Base-by-base conservation (phyloP, 2,113 vertebrate genomes). In the Stegostoma tigrinum region DNA sequence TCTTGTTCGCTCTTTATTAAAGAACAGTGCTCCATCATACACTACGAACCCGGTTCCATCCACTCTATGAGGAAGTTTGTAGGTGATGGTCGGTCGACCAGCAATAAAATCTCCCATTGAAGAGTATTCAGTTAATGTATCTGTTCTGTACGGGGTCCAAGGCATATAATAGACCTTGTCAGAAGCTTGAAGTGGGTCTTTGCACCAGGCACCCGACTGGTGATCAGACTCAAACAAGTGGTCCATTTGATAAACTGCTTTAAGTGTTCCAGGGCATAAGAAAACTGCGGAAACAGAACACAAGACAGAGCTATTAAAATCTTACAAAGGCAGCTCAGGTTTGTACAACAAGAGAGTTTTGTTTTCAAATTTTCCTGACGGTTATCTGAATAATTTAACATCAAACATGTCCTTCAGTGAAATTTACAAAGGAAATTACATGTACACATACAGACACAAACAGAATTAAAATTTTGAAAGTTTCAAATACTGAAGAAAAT, bases 101-200 rank as follows among this genome's bases (percentile, higher is more conserved):
- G 99, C 99, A 2, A 99, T 98, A 96, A 99, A 99, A 97, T 99
- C 99, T 17, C 99, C 99, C 97, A 99, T 99, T 96, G 99, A 99
- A 67, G 99, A 99, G 96, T 99, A 99, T 34, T 99, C 99, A 0
- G 99, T 99, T 95, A 99, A 97, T 0, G 98, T 99, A 96, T 99
- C 99, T 0, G 99, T 99, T 96, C 99, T 98, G 96, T 99, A 99
- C 0, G 99, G 99, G 0, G 99, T 99, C 99, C 99, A 99, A 10
- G 99, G 99, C 99, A 99, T 99, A 97, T 99, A 99, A 97, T 99
- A 99, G 96, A 99, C 99, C 98, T 99, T 99, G 97, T 99, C 99
- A 0, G 99, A 99, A 3, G 99, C 99, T 96, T 99, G 99, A 0
- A 99, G 98, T 72, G 99, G 99, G 97, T 99, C 99, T 97, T 99